These are phyloP conservation scores for Ascidia mentula DNA, from an alignment of 23 tunicate genomes.

Conservation along the genomic window DNA sequence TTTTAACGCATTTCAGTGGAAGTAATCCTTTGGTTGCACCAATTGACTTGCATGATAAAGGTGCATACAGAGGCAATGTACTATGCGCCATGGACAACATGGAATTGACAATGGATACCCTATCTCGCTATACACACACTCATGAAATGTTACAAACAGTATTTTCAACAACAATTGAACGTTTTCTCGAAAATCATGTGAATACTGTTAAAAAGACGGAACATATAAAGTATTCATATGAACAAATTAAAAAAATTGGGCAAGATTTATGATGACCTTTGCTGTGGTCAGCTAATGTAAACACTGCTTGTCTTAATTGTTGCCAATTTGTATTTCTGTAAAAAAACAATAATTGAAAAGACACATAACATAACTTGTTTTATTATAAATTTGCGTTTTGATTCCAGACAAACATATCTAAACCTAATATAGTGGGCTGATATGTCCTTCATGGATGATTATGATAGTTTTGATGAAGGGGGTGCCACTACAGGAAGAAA, in stretches of 20 bases:
- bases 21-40: not conserved
- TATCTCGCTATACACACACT: not conserved
- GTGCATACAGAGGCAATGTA: not conserved
- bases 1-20: slow-evolving; percentile 53
- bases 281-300: no score
- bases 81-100: slow-evolving; percentile 19
- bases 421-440: no score
- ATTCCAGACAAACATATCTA: no score
- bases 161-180: not conserved
- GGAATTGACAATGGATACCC: slow-evolving; percentile 13
- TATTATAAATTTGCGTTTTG: no score
- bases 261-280: no score
- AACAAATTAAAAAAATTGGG: not conserved
- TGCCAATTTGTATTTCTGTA: no score
- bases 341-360: no score
- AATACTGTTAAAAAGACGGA: not conserved
- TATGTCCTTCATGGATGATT: slow-evolving; percentile 59
- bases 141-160: not conserved
- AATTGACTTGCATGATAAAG: slow-evolving; percentile 4
- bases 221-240: not conserved
- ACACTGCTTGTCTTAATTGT: no score
- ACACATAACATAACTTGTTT: no score
- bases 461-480: slow-evolving; percentile 69
- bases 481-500: slow-evolving; percentile 7
- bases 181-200: not conserved